These are phyloP conservation scores for Halocynthia roretzi DNA, from an alignment of 23 tunicate species.

Conservation along the genomic window DNA sequence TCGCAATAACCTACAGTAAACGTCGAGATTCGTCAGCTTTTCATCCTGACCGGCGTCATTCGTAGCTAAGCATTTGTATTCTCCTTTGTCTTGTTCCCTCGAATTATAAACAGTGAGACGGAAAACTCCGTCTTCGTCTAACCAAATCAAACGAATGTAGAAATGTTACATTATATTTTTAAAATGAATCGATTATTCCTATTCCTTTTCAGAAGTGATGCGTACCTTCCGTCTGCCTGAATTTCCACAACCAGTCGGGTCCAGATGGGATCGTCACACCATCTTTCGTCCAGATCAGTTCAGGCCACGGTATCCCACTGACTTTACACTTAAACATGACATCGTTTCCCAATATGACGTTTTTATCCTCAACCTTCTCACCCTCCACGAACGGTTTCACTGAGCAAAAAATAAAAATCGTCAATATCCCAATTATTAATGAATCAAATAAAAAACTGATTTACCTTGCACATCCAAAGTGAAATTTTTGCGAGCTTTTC, in stretches of 20 bases:
- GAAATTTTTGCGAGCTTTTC: slow-evolving; percentile 71
- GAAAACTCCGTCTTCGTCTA: background rate
- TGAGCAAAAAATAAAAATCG: background rate
- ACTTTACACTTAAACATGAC: slow-evolving; percentile 71
- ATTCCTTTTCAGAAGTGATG: background rate
- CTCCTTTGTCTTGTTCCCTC: slow-evolving; percentile 59
- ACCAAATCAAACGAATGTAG: background rate
- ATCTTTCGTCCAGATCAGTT: slow-evolving; percentile 72
- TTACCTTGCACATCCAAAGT: slow-evolving; percentile 49
- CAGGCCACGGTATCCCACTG: slow-evolving; percentile 87
- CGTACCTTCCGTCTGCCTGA: no score
- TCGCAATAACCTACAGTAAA: slow-evolving; percentile 55
- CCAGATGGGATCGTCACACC: slow-evolving; percentile 26
- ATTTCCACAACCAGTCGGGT: no score
- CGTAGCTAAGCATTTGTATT: slow-evolving; percentile 73
- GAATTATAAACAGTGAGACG: slow-evolving; percentile 42
- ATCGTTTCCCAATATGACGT: slow-evolving; percentile 57
- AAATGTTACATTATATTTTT: background rate
- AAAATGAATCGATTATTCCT: background rate
- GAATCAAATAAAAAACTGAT: no score
- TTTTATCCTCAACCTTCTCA: slow-evolving; percentile 7
- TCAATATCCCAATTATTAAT: background rate
- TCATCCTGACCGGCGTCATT: slow-evolving; percentile 84
- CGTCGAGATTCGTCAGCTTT: slow-evolving; percentile 69
- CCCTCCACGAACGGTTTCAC: slow-evolving; percentile 16